Evolutionary conservation across 2,797 vertebrate genomes (phyloP).

Genomic region (Novumbra hubbsi): DNA sequence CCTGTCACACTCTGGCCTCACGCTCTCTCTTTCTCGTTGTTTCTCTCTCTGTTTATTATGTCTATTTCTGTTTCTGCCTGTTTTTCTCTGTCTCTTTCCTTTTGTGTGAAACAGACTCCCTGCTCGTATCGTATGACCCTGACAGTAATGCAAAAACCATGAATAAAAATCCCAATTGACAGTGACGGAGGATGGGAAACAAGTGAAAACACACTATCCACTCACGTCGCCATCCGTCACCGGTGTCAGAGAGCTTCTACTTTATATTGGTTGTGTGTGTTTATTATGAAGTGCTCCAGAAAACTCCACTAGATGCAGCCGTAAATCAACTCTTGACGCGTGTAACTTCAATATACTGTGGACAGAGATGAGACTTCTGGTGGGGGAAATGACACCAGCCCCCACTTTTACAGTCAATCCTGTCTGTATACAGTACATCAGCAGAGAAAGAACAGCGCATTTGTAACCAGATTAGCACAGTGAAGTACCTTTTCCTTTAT

Average conservation of each 20-base stretch:
- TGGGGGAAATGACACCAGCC: not conserved
- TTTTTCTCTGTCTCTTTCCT: no score
- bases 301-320: slow-evolving; percentile 9
- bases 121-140: no score
- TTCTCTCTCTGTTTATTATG: no score
- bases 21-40: no score
- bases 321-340: slow-evolving; percentile 3
- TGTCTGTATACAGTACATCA: not conserved
- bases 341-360: slow-evolving; percentile 3
- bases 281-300: no score
- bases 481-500: no score
- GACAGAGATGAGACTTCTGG: no score
- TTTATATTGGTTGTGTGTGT: not conserved
- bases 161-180: not conserved
- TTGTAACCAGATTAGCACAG: slow-evolving; percentile 68
- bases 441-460: slow-evolving; percentile 30
- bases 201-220: not conserved
- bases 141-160: not conserved
- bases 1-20: no score
- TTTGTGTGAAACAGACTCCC: no score
- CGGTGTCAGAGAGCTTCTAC: not conserved
- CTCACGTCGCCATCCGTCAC: not conserved
- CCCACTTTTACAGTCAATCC: not conserved
- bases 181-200: no score
- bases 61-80: no score